Conservation (phyloP, 2,888 invertebrate species). For the Ischnus inquisitorius region DNA sequence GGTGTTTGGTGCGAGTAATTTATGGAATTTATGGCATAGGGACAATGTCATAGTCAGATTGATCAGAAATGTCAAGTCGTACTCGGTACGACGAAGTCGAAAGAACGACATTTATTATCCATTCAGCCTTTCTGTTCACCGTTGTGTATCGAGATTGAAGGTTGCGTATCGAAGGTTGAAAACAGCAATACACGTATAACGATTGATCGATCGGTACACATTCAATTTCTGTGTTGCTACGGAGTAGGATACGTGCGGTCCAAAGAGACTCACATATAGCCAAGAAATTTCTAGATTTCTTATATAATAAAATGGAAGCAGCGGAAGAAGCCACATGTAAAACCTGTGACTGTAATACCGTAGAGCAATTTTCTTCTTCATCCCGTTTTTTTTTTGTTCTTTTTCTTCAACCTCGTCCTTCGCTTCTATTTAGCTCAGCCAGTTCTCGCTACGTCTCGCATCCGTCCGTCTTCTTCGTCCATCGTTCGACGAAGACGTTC, state of each 20-base stretch:
- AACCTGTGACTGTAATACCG: conserved; percentile 71
- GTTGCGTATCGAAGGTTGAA: no score
- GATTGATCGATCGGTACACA: conserved; percentile 62
- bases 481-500: conserved; percentile 16
- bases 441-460: conserved; percentile 3
- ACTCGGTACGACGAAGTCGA: no score
- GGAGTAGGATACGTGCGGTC: conserved; percentile 14
- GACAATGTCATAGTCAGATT: no score
- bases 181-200: conserved; percentile 20
- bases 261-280: conserved; percentile 25
- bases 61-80: no score
- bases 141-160: conserved; percentile 21
- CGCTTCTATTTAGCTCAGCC: conserved; percentile 22
- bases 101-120: background rate
- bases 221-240: background rate
- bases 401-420: conserved; percentile 38
- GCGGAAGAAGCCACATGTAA: conserved; percentile 47
- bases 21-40: no score
- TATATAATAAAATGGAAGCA: conserved; percentile 66
- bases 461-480: background rate
- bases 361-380: conserved; percentile 77
- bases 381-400: conserved; percentile 31
- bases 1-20: no score
- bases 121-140: conserved; percentile 27
- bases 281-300: conserved; percentile 61